These are phyloP conservation scores for Podotricha telesiphe DNA, from an alignment of 2,888 invertebrate genomes.

Conservation along the genomic window DNA sequence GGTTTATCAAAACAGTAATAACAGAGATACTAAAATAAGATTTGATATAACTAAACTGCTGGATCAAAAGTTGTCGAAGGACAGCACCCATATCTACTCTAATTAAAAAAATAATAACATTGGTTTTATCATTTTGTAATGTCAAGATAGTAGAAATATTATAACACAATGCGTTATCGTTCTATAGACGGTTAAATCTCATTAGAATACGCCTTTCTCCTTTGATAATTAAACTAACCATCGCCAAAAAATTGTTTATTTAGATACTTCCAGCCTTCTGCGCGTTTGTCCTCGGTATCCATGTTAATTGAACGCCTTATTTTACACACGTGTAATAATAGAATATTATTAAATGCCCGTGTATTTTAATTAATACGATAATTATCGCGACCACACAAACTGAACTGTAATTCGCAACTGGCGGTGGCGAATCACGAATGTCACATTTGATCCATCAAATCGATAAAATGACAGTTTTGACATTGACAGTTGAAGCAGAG, in stretches of 20 bases:
- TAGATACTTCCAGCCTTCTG: slow-evolving; percentile 79
- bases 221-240: slow-evolving; percentile 55
- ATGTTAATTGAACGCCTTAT: slow-evolving; percentile 47
- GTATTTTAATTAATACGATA: slow-evolving; percentile 24
- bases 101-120: slow-evolving; percentile 21
- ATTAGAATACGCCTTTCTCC: slow-evolving; percentile 41
- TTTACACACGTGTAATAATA: slow-evolving; percentile 30
- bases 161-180: slow-evolving; percentile 14
- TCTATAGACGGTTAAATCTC: slow-evolving; percentile 21
- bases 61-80: neutral
- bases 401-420: slow-evolving; percentile 43
- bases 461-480: slow-evolving; percentile 38
- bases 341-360: slow-evolving; percentile 18
- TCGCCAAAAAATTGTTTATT: slow-evolving; percentile 81
- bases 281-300: slow-evolving; percentile 73
- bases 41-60: slow-evolving; percentile 3
- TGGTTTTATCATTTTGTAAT: neutral
- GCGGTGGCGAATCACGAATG: too few species aligned
- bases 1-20: slow-evolving; percentile 16
- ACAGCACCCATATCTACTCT: slow-evolving; percentile 5
- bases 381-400: slow-evolving; percentile 25
- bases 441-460: slow-evolving; percentile 32
- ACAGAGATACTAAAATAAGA: slow-evolving; percentile 4
- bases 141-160: slow-evolving; percentile 15
- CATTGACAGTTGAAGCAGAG: slow-evolving; percentile 28